Base-by-base conservation (phyloP, 2,113 vertebrate species). In the Murina feae region DNA sequence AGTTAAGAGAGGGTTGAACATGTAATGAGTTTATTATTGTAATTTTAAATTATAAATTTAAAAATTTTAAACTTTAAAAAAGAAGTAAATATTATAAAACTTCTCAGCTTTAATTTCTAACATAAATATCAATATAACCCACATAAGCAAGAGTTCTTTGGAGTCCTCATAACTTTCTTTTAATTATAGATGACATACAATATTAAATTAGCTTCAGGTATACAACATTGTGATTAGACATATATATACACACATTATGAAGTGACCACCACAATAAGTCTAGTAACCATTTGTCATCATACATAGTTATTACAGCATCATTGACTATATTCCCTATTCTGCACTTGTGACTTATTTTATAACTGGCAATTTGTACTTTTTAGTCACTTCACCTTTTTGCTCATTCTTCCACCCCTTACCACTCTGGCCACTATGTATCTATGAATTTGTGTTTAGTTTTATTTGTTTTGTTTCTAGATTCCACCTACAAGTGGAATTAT, bases 11-110 rank as follows among this genome's bases (percentile, higher is more conserved):
- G 37, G n/a, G 76, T 32, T 97, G 60, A 90, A 91, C 51, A 92
- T 81, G 80, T 84, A 90, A 87, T 75, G 60, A 76, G 60, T 94
- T 97, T 95, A 94, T 95, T 93, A 83, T 35, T 84, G 10, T 89
- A 72, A 89, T 78, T 86, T 89, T 75, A 93, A 91, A 78, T 84
- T 60, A 89, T 83, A 89, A 94, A 90, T 94, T 94, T 32, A 71
- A 85, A 79, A 90, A 51, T 71, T 85, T 60, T 9, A 86, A 80
- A 83, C 69, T 89, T 89, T 84, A 68, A 68, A 66, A 95, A 96
- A 94, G 75, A 74, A 39, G 83, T 86, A 89, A 76, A 74, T 96
- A 76, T 86, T 89, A 53, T 86, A 68, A 90, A 94, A 80, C 16
- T 55, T 88, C n/a, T 94, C 86, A 65, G 72, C 81, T 95, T 96